Base-by-base conservation (phyloP, 2,797 vertebrate species). In the Sphaeramia orbicularis region DNA sequence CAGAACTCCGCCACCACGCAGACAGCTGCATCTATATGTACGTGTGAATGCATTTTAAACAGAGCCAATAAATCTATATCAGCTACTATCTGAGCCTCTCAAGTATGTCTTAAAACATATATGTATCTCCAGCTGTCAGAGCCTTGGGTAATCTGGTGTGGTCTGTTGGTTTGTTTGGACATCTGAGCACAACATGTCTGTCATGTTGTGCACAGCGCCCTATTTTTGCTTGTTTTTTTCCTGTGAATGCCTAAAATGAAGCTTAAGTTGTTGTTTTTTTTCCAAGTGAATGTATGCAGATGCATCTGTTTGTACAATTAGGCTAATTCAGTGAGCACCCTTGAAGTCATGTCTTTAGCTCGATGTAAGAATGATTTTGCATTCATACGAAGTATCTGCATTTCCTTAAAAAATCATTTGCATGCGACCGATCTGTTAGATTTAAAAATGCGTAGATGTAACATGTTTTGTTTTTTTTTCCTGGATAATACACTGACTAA, bases 41-140 rank as follows among this genome's bases (percentile, higher is more conserved):
- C 56, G 65, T 85, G 84, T 64, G 18, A 81, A 82, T 73, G 74
- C 78, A 88, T 86, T 86, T 86, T 84, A 87, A 87, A 78, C 73
- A 67, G 41, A 77, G 49, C 59, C 37, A 38, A 83, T 81, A 83
- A 88, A 86, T 89, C 81, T 84, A 84, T 87, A 84, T 86, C 67
- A 80, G 65, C 68, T 69, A 75, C 84, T 85, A 74, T 78, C 85
- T 42, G 57, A 48, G 12, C 48, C 59, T 82, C 81, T 82, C 74
- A 65, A 84, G 75, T 84, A 76, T 84, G 83, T 81, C 80, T 80
- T 85, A 83, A 84, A 81, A 86, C 84, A 89, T 82, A 81, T 82
- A 84, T 74, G 62, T 77, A 78, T 77, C 40, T 79, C 56, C 54
- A 57, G 61, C 79, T 74, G 69, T 73, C 84, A 81, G 68, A 72